Evolutionary conservation across 2,113 vertebrate genomes (phyloP).

Genomic region (Hydrochoerus hydrochaeris): DNA sequence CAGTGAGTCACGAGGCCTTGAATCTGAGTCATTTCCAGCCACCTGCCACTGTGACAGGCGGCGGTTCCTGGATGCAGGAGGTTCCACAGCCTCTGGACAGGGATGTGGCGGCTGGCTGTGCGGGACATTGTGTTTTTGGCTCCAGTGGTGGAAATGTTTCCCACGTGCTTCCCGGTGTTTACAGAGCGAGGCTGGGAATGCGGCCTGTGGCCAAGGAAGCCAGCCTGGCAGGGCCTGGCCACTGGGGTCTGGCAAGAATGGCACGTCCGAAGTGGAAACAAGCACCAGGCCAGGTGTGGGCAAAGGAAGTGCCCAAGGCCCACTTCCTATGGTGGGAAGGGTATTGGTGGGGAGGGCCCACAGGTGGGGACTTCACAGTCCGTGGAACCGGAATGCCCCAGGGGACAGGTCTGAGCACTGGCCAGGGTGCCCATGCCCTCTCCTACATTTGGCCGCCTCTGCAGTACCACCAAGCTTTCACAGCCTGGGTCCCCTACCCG

Average conservation of each 20-base stretch:
- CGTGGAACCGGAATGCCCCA: neutral
- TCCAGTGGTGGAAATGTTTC: slow-evolving; percentile 62
- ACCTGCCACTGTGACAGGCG: slow-evolving; percentile 67
- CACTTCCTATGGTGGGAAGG: rapidly evolving
- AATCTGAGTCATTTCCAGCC: slow-evolving; percentile 69
- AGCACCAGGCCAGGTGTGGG: neutral
- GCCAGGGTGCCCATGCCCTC: rapidly evolving
- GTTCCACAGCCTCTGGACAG: neutral
- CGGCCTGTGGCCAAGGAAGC: neutral
- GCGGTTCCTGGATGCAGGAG: slow-evolving; percentile 52
- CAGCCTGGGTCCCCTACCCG: neutral
- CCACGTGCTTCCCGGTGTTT: slow-evolving; percentile 66
- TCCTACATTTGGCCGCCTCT: rapidly evolving
- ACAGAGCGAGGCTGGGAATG: slow-evolving; percentile 11
- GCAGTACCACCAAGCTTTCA: rapidly evolving
- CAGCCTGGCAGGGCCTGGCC: neutral
- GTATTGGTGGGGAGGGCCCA: rapidly evolving
- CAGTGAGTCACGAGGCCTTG: slow-evolving; percentile 40
- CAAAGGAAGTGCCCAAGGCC: neutral
- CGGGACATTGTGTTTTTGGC: slow-evolving; percentile 56
- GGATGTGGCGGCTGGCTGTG: neutral
- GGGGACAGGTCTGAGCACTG: rapidly evolving
- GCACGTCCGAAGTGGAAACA: rapidly evolving
- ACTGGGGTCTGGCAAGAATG: neutral
- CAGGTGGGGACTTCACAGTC: rapidly evolving